Percentiles rank a stretch among this genome's conserved stretches.
phyloP scores from a whole-genome alignment of 2,888 invertebrate species.

The Caenorhabditis imperialis region DNA sequence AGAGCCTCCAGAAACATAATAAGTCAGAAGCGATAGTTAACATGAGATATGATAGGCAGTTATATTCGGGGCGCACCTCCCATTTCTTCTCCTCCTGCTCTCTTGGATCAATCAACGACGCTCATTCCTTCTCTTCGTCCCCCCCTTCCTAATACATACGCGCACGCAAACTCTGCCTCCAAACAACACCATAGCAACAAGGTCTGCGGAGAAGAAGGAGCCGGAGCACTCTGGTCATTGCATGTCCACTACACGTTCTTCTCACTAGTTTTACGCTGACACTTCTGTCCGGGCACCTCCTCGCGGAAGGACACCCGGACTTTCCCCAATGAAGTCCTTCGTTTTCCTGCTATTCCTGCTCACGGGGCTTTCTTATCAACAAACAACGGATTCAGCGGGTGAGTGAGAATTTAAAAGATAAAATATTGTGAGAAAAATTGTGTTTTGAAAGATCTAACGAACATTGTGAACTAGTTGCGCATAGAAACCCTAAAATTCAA shows the following conservation, averaged over 20 bases:
- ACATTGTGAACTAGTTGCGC: too few species aligned
- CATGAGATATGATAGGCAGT: conserved; percentile 6
- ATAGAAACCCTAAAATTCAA: too few species aligned
- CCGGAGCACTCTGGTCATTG: conserved; percentile 19
- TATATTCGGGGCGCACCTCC: conserved; percentile 19
- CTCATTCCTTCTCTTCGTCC: not conserved
- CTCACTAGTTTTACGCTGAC: too few species aligned
- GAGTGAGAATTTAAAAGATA: too few species aligned
- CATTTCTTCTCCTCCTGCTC: conserved; percentile 13
- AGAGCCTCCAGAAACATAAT: not conserved
- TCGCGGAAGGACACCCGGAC: conserved; percentile 4
- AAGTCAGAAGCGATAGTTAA: not conserved
- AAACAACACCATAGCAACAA: conserved; percentile 50
- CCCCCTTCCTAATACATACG: conserved; percentile 33
- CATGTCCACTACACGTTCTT: conserved; percentile 18
- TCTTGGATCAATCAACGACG: too few species aligned
- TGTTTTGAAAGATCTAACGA: too few species aligned
- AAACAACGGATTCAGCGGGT: too few species aligned
- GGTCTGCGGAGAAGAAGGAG: conserved; percentile 15
- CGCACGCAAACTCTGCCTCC: conserved; percentile 24
- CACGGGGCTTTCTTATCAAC: too few species aligned
- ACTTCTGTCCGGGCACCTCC: conserved; percentile 13
- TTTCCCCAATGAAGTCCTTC: too few species aligned
- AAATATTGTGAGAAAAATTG: too few species aligned
- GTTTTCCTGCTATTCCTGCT: too few species aligned